These are phyloP conservation scores for Callorhinus ursinus DNA, from an alignment of 2,113 vertebrate species.

Conservation along the genomic window DNA sequence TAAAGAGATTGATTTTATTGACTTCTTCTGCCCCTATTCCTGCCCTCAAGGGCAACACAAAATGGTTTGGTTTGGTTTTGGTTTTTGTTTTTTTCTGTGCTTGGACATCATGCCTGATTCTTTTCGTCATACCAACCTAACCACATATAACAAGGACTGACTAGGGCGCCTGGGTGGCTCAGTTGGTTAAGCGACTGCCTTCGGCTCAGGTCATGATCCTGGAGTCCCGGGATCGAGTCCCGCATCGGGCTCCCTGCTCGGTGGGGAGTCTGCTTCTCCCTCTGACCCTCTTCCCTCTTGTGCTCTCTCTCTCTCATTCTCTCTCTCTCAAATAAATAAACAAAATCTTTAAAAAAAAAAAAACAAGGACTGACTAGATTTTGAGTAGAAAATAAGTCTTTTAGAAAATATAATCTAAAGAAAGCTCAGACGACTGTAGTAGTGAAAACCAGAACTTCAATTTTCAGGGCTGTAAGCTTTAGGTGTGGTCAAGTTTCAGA, in stretches of 20 bases:
- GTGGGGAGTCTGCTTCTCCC: no score
- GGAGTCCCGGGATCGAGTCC: no score
- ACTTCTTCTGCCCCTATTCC: accelerated
- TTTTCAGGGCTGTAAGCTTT: neutral
- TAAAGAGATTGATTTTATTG: neutral
- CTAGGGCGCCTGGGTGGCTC: no score
- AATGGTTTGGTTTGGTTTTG: neutral
- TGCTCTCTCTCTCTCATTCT: no score
- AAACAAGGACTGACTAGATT: neutral
- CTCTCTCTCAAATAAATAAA: no score
- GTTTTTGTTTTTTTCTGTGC: neutral
- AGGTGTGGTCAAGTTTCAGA: neutral
- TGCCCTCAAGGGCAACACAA: neutral
- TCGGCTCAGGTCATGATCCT: no score
- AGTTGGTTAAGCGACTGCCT: no score
- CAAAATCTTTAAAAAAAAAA: no score
- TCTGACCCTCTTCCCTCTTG: no score
- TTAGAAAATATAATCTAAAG: neutral
- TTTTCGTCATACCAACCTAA: neutral
- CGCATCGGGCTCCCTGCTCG: no score
- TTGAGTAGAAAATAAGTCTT: neutral
- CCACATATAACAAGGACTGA: neutral
- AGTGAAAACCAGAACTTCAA: neutral
- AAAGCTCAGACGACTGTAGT: neutral
- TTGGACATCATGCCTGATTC: neutral